Percentiles rank a stretch among this genome's conserved stretches.
Conservation (phyloP, 1,140 invertebrate species). For the Manduca sexta region DNA sequence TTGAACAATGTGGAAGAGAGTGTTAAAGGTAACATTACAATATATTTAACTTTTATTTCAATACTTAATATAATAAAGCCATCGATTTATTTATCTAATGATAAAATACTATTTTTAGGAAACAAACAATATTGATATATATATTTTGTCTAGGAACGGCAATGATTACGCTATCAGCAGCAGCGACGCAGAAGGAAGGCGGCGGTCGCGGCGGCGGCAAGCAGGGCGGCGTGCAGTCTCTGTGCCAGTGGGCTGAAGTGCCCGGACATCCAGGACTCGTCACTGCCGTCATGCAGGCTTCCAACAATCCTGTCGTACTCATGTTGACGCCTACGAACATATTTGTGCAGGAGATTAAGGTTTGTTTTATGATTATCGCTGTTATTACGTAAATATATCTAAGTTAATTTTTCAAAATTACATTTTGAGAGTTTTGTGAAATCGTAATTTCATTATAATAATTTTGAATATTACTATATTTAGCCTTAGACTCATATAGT, state of each 20-base stretch:
- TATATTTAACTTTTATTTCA: neutral
- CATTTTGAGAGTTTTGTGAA: too few relatives aligned
- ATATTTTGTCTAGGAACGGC: constrained; percentile 75
- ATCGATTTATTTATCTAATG: too few relatives aligned
- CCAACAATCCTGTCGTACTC: constrained; percentile 95
- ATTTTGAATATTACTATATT: too few relatives aligned
- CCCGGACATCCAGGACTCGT: constrained; percentile 95
- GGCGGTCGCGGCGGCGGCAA: constrained; percentile 71
- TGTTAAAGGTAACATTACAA: constrained; percentile 49
- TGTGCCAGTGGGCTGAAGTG: constrained; percentile 98
- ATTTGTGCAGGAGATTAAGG: constrained; percentile 93
- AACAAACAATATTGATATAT: too few relatives aligned
- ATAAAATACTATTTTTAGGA: too few relatives aligned
- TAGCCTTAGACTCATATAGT: too few relatives aligned
- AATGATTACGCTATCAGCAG: constrained; percentile 74
- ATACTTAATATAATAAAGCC: too few relatives aligned
- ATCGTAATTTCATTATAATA: too few relatives aligned
- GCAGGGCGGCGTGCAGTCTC: constrained; percentile 82
- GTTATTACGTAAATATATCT: too few relatives aligned
- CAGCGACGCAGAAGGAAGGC: constrained; percentile 51
- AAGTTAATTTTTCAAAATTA: too few relatives aligned
- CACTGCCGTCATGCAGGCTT: constrained; percentile 91
- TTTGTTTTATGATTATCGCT: constrained; percentile 14
- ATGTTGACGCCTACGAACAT: constrained; percentile 94
- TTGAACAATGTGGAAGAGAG: constrained; percentile 75